Evolutionary conservation across 2,888 invertebrate species (phyloP), one percentile per base, ranked within the genome.

Genomic region (Salticus scenicus): DNA sequence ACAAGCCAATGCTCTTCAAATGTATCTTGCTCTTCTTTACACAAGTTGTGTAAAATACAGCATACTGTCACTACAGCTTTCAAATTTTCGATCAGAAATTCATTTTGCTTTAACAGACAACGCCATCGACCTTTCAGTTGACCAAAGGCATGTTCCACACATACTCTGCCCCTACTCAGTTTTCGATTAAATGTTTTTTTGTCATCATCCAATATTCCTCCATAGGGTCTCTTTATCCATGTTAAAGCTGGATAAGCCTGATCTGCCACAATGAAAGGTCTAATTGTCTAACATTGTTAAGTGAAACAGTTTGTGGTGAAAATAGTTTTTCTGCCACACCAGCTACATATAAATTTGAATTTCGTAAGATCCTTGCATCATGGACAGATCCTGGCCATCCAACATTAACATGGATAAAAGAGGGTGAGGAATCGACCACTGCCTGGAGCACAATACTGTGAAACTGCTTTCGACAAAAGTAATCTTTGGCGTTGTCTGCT

Each of bases 331-430:
- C 2, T 31, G 20, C n/a, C 0, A 31, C 10, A 20, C 69, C 69
- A 14, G 33, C 7, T 51, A 51, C 51, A 30, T 51, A 73, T 10
- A 77, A 28, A 24, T 33, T 57, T 1, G 79, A 71, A 42, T 72
- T 79, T 33, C 17, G 14, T 0, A 79, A 20, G 8, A 71, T 71
- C 12, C 72, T 41, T 0, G 71, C 79, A 41, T 79, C 79, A 42
- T 79, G 79, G 17, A 72, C 72, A n/a, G 64, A 71, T 14, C 71
- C 79, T 27, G 79, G 79, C 64, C 71, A 79, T 24, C 71, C 71
- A 57, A 64, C n/a, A 71, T 79, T 64, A 12, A 79, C 4, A 37
- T 79, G 57, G 0, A 20, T 41, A 37, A 71, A 71, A 8, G 5
- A n/a, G 7, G 28, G 14, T 14, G 17, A 64, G n/a, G 20, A 28